phyloP scores from a whole-genome alignment of 2,113 vertebrate genomes.

The Saccopteryx leptura region DNA sequence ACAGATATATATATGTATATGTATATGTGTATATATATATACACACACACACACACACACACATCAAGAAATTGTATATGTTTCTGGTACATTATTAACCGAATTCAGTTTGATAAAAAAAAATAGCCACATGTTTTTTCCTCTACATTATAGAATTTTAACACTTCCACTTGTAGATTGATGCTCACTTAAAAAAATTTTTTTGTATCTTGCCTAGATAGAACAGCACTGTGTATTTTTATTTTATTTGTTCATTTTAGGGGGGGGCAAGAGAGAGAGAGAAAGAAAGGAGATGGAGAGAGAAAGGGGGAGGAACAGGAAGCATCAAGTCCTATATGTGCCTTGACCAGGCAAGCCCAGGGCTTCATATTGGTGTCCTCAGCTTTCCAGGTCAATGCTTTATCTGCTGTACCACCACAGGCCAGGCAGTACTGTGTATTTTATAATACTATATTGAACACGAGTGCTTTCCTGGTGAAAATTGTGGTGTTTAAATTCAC shows the following conservation, averaged over 20 bases:
- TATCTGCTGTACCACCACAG: no score
- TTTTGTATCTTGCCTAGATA: conserved; percentile 2
- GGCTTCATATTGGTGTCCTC: no score
- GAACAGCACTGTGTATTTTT: neutral
- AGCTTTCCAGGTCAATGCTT: no score
- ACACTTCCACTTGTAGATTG: neutral
- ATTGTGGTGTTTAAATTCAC: conserved; percentile 14
- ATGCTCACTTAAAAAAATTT: neutral
- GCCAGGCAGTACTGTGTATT: neutral
- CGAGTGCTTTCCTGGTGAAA: conserved; percentile 33
- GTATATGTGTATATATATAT: no score
- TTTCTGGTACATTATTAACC: neutral
- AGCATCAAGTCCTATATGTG: no score
- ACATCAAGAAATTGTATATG: neutral
- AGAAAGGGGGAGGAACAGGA: no score
- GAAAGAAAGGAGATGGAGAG: no score
- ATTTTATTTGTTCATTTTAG: no score
- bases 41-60: no score
- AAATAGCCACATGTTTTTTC: neutral
- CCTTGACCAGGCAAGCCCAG: no score
- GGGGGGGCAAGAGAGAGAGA: no score
- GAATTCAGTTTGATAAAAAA: conserved; percentile 29
- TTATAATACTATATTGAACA: neutral
- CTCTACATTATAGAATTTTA: neutral
- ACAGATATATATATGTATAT: no score